Percentiles rank a stretch among this genome's conserved stretches.
Conservation (phyloP, 2,113 vertebrate genomes). For the Bungarus multicinctus region DNA sequence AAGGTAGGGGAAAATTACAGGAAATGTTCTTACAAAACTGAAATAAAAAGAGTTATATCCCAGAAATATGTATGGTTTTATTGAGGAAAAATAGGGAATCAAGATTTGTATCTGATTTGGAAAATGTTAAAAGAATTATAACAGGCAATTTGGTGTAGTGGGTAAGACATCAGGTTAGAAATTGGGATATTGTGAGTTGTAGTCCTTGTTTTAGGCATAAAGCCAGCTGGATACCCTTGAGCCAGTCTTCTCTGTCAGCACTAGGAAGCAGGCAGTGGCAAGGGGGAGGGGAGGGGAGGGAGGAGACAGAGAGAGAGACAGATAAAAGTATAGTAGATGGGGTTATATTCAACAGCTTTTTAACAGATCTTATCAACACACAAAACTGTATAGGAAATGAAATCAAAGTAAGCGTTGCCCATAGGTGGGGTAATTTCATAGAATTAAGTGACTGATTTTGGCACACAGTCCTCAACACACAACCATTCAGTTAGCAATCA, state of each 20-base stretch:
- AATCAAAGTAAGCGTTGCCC: background rate
- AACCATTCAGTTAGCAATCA: background rate
- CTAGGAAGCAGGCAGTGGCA: background rate
- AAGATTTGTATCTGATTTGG: background rate
- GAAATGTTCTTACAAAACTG: background rate
- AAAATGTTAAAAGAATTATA: background rate
- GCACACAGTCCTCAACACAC: background rate
- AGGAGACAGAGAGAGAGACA: too few relatives aligned
- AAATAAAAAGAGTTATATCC: background rate
- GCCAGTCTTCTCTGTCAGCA: background rate
- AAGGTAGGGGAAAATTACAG: background rate
- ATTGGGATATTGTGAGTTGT: background rate
- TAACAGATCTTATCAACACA: background rate
- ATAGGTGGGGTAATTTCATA: background rate
- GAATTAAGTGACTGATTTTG: background rate
- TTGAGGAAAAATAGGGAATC: background rate
- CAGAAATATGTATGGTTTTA: background rate
- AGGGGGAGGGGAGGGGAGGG: background rate
- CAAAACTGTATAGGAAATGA: constrained; percentile 25
- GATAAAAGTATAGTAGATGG: background rate
- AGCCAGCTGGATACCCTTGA: background rate
- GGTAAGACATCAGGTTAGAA: background rate
- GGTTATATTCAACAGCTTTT: background rate
- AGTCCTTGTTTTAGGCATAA: background rate
- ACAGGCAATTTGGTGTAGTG: background rate